These are phyloP conservation scores for Phaedon cochleariae DNA, from an alignment of 2,888 invertebrate species.

Conservation along the genomic window DNA sequence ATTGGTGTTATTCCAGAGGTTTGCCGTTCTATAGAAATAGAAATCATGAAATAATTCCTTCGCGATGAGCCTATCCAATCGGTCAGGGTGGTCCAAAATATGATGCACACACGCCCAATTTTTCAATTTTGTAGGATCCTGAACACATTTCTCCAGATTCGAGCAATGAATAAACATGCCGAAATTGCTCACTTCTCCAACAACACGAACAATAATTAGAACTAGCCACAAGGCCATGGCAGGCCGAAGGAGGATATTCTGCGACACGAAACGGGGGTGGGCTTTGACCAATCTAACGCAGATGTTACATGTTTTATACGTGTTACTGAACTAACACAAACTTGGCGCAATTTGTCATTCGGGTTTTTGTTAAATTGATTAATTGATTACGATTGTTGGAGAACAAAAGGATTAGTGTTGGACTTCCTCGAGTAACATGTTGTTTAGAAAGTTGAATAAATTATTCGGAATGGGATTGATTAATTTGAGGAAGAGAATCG, in stretches of 20 bases:
- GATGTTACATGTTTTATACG: constrained; percentile 55
- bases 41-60: no score
- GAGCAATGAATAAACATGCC: background rate
- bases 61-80: no score
- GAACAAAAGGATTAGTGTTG: constrained; percentile 14
- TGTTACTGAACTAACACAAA: constrained; percentile 50
- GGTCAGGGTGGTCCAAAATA: no score
- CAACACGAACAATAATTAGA: constrained; percentile 44
- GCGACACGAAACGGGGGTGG: constrained; percentile 23
- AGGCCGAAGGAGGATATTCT: background rate
- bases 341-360: constrained; percentile 53
- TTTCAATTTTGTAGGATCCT: no score
- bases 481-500: background rate
- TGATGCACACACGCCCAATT: no score
- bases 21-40: no score
- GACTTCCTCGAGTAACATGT: constrained; percentile 5
- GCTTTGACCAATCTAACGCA: constrained; percentile 52
- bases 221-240: constrained; percentile 41
- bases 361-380: constrained; percentile 52
- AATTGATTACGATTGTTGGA: constrained; percentile 39
- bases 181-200: background rate
- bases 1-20: no score
- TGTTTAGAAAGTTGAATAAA: constrained; percentile 11
- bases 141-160: no score
- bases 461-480: background rate